Conservation (phyloP, 2,797 vertebrate species). For the Argya squamiceps region DNA sequence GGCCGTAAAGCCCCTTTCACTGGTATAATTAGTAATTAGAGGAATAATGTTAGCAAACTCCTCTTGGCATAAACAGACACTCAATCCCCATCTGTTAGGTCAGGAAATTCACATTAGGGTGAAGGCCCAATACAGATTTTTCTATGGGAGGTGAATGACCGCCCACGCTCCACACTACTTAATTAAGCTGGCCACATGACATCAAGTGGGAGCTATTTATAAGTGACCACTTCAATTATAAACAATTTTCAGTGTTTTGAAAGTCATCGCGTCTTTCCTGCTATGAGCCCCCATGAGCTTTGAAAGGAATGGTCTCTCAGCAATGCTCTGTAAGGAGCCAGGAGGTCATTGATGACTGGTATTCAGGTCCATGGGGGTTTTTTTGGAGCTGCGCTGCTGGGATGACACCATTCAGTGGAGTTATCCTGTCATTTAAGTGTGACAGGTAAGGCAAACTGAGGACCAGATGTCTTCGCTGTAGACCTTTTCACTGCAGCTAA, state of each 20-base stretch:
- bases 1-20: conserved; percentile 69
- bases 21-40: conserved; percentile 81
- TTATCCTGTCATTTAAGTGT: not conserved
- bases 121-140: not conserved
- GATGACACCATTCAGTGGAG: not conserved
- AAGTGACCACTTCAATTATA: not conserved
- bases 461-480: not conserved
- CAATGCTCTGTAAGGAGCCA: not conserved
- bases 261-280: not conserved
- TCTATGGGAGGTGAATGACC: conserved; percentile 23
- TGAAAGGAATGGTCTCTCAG: not conserved
- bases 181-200: conserved; percentile 6
- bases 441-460: not conserved
- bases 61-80: conserved; percentile 67
- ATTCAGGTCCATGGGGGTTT: not conserved
- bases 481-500: not conserved
- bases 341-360: not conserved
- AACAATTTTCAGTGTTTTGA: conserved; percentile 7
- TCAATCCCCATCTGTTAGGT: conserved; percentile 74
- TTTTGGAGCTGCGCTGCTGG: not conserved
- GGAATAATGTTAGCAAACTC: conserved; percentile 74
- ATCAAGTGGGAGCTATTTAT: not conserved
- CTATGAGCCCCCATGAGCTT: not conserved
- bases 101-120: conserved; percentile 65
- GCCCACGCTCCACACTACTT: not conserved